phyloP scores from a whole-genome alignment of 2,888 invertebrate species.

The Chaetogeoica ovagalla region DNA sequence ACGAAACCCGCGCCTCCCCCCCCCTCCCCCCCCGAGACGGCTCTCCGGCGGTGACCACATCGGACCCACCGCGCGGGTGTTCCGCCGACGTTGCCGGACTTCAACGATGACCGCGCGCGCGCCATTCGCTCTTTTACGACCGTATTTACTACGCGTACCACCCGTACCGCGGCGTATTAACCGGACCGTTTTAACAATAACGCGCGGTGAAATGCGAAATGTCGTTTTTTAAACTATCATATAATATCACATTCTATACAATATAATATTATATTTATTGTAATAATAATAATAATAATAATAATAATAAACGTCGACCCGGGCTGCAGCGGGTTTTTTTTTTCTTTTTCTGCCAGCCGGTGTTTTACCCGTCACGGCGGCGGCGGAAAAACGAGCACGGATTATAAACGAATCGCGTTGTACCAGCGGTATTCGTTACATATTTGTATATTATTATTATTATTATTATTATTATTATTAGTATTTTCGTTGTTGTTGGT shows the following conservation, averaged over 20 bases:
- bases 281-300: too few relatives aligned
- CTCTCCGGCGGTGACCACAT: neutral
- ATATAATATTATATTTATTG: too few relatives aligned
- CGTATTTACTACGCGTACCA: neutral
- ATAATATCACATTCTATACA: too few relatives aligned
- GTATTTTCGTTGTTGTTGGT: neutral
- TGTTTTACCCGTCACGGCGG: neutral
- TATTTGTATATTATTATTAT: too few relatives aligned
- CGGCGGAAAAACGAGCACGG: neutral
- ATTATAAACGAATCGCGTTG: neutral
- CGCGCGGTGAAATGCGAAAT: too few relatives aligned
- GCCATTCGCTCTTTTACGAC: neutral
- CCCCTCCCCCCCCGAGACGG: neutral
- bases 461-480: too few relatives aligned
- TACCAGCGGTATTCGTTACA: neutral
- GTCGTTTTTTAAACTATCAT: too few relatives aligned
- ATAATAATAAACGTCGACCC: too few relatives aligned
- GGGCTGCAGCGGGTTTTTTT: neutral
- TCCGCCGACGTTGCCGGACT: conserved; percentile 47
- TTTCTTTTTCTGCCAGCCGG: neutral
- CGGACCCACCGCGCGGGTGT: too few relatives aligned
- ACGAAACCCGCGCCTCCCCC: conserved; percentile 44
- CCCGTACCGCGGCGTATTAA: neutral
- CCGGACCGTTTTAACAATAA: neutral
- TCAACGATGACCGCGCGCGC: conserved; percentile 42